Evolutionary conservation across 1,140 invertebrate genomes (phyloP).

Genomic region (Polypedilum pembai): DNA sequence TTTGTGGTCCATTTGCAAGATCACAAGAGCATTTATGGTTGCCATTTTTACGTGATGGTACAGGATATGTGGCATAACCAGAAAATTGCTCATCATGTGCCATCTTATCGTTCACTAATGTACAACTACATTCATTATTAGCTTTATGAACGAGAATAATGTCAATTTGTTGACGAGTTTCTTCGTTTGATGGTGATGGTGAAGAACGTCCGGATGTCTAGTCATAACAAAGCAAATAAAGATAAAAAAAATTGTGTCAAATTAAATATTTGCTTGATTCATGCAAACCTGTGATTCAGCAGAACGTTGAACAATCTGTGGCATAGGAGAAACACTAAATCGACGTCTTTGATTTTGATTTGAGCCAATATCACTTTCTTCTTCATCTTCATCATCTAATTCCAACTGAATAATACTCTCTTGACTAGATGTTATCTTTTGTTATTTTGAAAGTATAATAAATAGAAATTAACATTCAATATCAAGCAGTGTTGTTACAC

Average conservation of each 20-base stretch:
- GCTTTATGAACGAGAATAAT: neutral
- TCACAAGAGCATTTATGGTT: neutral
- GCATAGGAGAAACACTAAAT: constrained; percentile 8
- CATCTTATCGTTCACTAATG: neutral
- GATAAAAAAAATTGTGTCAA: neutral
- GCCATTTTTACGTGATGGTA: neutral
- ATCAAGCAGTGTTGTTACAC: neutral
- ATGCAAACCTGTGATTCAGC: constrained; percentile 13
- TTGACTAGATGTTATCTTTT: neutral
- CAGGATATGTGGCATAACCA: neutral
- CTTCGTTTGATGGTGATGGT: neutral
- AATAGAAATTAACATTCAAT: neutral
- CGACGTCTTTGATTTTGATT: constrained; percentile 10
- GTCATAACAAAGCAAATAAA: neutral
- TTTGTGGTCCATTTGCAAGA: neutral
- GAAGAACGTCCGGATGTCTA: neutral
- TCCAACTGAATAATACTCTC: constrained; percentile 3
- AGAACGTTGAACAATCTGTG: neutral
- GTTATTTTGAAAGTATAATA: neutral
- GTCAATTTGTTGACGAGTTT: neutral
- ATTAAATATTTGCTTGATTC: neutral
- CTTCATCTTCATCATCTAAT: neutral
- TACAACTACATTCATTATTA: neutral
- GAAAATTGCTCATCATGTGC: neutral
- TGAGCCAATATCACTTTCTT: neutral